Conservation (phyloP, 2,797 vertebrate species). For the Sciurus carolinensis region DNA sequence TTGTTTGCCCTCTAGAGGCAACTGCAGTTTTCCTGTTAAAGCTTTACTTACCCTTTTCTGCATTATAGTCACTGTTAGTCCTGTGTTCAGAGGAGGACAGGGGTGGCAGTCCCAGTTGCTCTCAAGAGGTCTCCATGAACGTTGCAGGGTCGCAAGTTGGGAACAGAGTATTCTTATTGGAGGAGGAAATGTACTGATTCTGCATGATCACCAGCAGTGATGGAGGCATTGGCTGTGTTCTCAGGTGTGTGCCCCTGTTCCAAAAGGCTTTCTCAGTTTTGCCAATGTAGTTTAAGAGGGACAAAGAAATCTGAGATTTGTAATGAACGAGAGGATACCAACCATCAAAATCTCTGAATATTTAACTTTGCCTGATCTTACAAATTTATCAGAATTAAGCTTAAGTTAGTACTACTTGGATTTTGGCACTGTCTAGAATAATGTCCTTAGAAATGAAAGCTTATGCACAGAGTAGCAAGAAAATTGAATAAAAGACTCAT, state of each 20-base stretch:
- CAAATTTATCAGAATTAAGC: conserved; percentile 47
- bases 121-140: conserved; percentile 4
- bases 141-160: background rate
- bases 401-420: conserved; percentile 3
- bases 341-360: background rate
- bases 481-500: conserved; percentile 42
- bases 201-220: background rate
- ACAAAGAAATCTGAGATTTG: conserved; percentile 33
- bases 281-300: conserved; percentile 18
- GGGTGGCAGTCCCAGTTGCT: background rate
- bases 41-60: conserved; percentile 9
- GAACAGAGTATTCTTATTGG: background rate
- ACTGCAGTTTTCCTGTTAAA: conserved; percentile 1
- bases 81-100: background rate
- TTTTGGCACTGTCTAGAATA: conserved; percentile 50
- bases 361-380: conserved; percentile 40
- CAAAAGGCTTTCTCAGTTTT: conserved; percentile 33
- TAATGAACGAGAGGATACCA: background rate
- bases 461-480: conserved; percentile 44
- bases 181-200: conserved; percentile 13
- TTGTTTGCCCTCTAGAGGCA: conserved; percentile 79
- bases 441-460: conserved; percentile 55
- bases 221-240: background rate
- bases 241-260: background rate
- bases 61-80: background rate